Percentiles rank a stretch among this genome's conserved stretches.
Evolutionary conservation across 2,888 invertebrate species (phyloP).

Genomic region (Drosophila cognata): DNA sequence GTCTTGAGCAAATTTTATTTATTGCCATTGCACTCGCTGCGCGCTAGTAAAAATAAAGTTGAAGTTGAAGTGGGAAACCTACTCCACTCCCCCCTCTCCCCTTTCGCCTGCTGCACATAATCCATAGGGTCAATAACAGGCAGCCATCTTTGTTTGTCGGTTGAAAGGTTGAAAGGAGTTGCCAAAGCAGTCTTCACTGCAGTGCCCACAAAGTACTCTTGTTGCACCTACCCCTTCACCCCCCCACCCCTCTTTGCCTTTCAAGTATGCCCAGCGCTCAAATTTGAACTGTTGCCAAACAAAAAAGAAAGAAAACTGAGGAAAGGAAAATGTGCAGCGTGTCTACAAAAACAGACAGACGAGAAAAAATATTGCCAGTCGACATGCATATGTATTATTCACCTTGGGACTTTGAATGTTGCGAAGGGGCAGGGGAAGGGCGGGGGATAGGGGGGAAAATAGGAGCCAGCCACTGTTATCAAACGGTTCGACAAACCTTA

Average conservation of each 20-base stretch:
- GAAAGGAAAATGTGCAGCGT: conserved; percentile 33
- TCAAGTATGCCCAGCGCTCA: conserved; percentile 10
- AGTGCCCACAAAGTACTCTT: conserved; percentile 37
- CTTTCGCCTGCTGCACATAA: conserved; percentile 59
- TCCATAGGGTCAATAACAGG: conserved; percentile 75
- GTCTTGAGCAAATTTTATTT: conserved; percentile 57
- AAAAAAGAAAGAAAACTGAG: conserved; percentile 14
- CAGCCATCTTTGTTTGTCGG: conserved; percentile 33
- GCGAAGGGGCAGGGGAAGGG: neutral
- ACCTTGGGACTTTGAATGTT: conserved; percentile 32
- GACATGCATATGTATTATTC: conserved; percentile 15
- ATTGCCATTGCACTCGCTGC: conserved; percentile 50
- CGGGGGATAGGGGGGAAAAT: neutral
- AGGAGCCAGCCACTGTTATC: neutral
- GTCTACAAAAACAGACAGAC: conserved; percentile 17
- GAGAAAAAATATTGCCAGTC: conserved; percentile 17
- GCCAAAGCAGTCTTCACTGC: conserved; percentile 25
- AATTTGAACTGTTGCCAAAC: conserved; percentile 74
- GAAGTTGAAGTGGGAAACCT: conserved; percentile 45
- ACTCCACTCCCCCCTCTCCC: neutral
- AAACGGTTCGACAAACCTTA: conserved; percentile 8
- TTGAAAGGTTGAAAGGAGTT: conserved; percentile 24
- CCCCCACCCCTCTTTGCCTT: neutral
- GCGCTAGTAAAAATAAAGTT: neutral
- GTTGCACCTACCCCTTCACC: conserved; percentile 24